These are phyloP conservation scores for Microctonus aethiopoides DNA, from an alignment of 2,888 invertebrate species.

Conservation along the genomic window DNA sequence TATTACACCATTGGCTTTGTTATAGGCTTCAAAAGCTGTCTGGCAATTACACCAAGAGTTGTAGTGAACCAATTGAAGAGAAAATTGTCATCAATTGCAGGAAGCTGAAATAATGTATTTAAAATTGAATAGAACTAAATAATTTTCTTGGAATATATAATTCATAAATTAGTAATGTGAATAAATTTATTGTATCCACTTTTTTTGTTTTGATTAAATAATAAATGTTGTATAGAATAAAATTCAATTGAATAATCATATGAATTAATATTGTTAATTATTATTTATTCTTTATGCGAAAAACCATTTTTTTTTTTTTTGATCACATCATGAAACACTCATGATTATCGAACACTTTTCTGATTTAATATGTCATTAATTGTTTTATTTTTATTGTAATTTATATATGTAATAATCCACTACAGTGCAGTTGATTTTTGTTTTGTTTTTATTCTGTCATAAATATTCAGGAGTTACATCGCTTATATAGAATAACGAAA, in stretches of 20 bases:
- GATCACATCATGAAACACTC: no score
- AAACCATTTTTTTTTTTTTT: background rate
- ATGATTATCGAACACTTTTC: background rate
- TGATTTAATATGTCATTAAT: background rate
- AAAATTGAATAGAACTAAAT: no score
- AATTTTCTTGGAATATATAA: no score
- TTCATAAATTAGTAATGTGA: no score
- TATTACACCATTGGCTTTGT: background rate
- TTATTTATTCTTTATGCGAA: background rate
- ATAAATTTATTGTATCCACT: no score
- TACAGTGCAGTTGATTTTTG: conserved; percentile 13
- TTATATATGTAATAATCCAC: background rate
- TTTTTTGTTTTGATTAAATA: no score
- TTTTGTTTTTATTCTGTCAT: conserved; percentile 19
- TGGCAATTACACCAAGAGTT: background rate
- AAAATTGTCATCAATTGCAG: background rate
- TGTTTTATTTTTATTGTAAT: background rate
- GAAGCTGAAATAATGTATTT: no score
- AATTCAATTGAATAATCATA: background rate
- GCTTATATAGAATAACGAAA: conserved; percentile 36
- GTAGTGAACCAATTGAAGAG: background rate
- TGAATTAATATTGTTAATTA: background rate
- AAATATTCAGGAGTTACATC: conserved; percentile 36
- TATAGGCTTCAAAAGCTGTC: background rate
- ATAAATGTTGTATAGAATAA: no score